Evolutionary conservation across 2,888 invertebrate species (phyloP).

Genomic region (Parnassius smintheus): DNA sequence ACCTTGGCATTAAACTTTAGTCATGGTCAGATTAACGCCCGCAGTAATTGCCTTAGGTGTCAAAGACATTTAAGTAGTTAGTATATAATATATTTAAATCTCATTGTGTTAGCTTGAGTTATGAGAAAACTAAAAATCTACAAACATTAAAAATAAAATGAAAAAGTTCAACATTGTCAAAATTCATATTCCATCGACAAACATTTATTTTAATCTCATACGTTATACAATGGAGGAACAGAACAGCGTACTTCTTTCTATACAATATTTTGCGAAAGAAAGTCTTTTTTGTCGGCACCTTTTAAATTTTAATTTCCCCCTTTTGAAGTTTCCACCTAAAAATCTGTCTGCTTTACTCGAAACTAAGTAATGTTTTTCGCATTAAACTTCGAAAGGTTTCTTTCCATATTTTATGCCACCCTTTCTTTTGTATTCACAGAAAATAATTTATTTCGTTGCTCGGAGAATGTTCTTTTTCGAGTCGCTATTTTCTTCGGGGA

Average conservation of each 20-base stretch:
- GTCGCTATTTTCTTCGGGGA: slow-evolving; percentile 37
- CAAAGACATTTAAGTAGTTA: too few species aligned
- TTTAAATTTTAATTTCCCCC: slow-evolving; percentile 16
- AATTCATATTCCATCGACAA: background rate
- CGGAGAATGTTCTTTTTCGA: slow-evolving; percentile 34
- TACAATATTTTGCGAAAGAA: slow-evolving; percentile 12
- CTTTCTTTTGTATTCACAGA: slow-evolving; percentile 30
- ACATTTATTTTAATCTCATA: slow-evolving; percentile 9
- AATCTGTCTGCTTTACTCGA: slow-evolving; percentile 24
- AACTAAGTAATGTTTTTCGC: slow-evolving; percentile 29
- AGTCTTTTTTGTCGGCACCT: slow-evolving; percentile 3
- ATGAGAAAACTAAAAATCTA: too few species aligned
- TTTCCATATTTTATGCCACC: slow-evolving; percentile 27
- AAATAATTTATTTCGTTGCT: slow-evolving; percentile 36
- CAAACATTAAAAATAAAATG: too few species aligned
- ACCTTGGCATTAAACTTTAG: slow-evolving; percentile 23
- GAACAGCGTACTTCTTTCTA: slow-evolving; percentile 12
- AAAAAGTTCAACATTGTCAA: too few species aligned
- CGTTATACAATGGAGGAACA: slow-evolving; percentile 6
- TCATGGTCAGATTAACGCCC: slow-evolving; percentile 12
- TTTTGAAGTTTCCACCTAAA: slow-evolving; percentile 14
- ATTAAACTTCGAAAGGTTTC: slow-evolving; percentile 31
- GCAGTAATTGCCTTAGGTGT: background rate
- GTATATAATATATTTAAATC: too few species aligned
- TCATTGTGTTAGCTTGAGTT: background rate